These are phyloP conservation scores for Charanyca ferruginea DNA, from an alignment of 2,888 invertebrate genomes.

Conservation along the genomic window DNA sequence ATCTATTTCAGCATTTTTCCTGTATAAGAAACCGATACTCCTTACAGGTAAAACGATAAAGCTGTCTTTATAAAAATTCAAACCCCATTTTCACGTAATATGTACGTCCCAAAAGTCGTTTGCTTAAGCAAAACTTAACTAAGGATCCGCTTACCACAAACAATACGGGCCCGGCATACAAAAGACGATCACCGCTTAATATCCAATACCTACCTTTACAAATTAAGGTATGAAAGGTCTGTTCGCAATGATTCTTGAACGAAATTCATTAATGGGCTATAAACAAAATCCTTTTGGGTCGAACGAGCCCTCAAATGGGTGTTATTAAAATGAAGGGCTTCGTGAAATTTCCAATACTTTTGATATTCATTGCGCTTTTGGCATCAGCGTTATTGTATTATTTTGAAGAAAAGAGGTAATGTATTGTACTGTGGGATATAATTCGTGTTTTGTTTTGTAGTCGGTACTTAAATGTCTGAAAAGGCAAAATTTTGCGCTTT, in stretches of 20 bases:
- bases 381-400: slow-evolving; percentile 52
- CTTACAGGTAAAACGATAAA: slow-evolving; percentile 25
- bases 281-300: slow-evolving; percentile 80
- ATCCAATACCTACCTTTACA: slow-evolving; percentile 75
- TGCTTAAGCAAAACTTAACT: slow-evolving; percentile 50
- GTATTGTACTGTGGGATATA: slow-evolving; percentile 51
- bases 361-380: slow-evolving; percentile 57
- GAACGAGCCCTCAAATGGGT: slow-evolving; percentile 62
- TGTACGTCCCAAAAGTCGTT: slow-evolving; percentile 42
- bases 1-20: slow-evolving; percentile 1
- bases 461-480: slow-evolving; percentile 24
- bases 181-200: slow-evolving; percentile 70
- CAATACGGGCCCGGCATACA: slow-evolving; percentile 60
- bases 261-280: slow-evolving; percentile 83
- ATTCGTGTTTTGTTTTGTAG: slow-evolving; percentile 50
- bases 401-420: slow-evolving; percentile 34
- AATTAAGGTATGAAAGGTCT: slow-evolving; percentile 77
- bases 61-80: slow-evolving; percentile 49
- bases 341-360: slow-evolving; percentile 58
- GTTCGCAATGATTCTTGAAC: slow-evolving; percentile 72
- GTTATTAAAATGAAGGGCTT: slow-evolving; percentile 67
- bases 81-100: slow-evolving; percentile 46
- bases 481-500: slow-evolving; percentile 46
- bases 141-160: slow-evolving; percentile 56
- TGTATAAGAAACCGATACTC: background rate